Evolutionary conservation across 2,113 vertebrate genomes (phyloP), one percentile per base, ranked within the genome.

Genomic region (Prietella phreatophila): DNA sequence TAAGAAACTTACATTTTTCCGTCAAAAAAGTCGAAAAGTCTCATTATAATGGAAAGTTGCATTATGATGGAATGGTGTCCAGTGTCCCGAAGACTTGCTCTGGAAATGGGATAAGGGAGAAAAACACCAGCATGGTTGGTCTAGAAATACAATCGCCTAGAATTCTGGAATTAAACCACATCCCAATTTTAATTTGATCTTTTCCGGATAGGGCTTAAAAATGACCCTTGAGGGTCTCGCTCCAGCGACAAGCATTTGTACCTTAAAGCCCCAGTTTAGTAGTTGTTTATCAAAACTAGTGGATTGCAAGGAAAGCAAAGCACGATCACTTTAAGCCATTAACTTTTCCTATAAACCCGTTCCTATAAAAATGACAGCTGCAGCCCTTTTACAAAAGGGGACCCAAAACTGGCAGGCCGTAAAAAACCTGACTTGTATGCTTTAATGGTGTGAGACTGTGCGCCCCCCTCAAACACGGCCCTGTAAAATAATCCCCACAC

Each of bases 361-460:
- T 88, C 93, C 92, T 94, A 95, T 95, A 95, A 95, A 96, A 95
- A 95, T 94, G 94, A 95, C 95, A 96, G 94, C 95, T 95, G 95
- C 91, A 89, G 93, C 75, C 93, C 86, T 89, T 90, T 93, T 93
- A 82, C 93, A 94, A 94, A 95, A 93, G 93, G 94, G 92, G 94
- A 93, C 93, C 93, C 94, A 95, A 94, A 93, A 94, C 93, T 93
- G 92, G 91, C 92, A 80, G 89, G 92, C 94, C 63, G 87, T 96
- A 95, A 96, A 96, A 82, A 61, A 94, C 90, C 93, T 91, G 93
- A 94, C 91, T 94, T 92, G 91, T 93, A 94, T 92, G 92, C 92
- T 94, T 94, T 92, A 93, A 90, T 90, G 79, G 88, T 88, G 91
- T 84, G 87, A 89, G 91, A 86, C 90, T 60, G 89, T 80, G 58